Evolutionary conservation across 37 sponge, comb jelly and placozoan species (phyloP).

Genomic region (Halisarca cf. caerulea): DNA sequence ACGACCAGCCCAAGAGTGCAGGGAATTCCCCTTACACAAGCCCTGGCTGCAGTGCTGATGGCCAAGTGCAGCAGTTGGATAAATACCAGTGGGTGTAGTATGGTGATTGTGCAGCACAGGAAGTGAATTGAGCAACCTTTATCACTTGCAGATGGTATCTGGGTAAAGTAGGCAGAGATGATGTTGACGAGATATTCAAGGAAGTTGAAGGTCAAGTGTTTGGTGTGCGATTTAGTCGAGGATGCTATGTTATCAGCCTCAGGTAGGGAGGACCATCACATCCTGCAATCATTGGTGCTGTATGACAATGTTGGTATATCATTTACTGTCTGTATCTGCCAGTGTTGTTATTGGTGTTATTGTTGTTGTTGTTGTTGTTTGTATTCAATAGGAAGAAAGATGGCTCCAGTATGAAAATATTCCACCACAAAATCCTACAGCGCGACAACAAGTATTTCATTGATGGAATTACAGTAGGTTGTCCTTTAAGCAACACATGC

Average conservation of each 20-base stretch:
- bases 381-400: neutral
- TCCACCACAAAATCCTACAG: neutral
- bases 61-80: neutral
- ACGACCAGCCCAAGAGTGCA: neutral
- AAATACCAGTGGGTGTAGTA: neutral
- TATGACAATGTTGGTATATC: too few relatives aligned
- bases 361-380: neutral
- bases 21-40: conserved; percentile 14
- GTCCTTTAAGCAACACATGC: neutral
- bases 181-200: conserved; percentile 42
- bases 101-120: neutral
- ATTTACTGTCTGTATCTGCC: too few relatives aligned
- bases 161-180: conserved; percentile 47
- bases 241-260: neutral
- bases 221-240: neutral
- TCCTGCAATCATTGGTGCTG: too few relatives aligned
- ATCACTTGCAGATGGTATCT: conserved; percentile 55
- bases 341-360: too few relatives aligned
- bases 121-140: neutral
- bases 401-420: neutral
- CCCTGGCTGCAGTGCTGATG: conserved; percentile 26
- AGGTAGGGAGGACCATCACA: too few relatives aligned
- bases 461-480: conserved; percentile 17
- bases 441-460: neutral
- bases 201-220: neutral